phyloP scores from a whole-genome alignment of 92 coral and sea anemone species.

The Anthopleura xanthogrammica region DNA sequence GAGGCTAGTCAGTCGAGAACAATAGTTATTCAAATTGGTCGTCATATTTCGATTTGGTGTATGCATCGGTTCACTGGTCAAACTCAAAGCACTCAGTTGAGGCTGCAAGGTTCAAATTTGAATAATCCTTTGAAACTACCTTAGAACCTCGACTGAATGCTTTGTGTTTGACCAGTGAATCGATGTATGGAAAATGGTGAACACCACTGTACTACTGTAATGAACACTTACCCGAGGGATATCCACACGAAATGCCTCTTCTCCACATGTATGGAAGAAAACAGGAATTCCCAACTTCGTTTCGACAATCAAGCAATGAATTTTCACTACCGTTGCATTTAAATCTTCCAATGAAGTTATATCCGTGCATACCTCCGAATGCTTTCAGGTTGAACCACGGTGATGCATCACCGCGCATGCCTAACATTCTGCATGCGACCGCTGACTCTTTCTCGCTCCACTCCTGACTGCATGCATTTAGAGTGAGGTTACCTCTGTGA shows the following conservation, averaged over 20 bases:
- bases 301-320: not conserved
- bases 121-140: too few relatives aligned
- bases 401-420: not conserved
- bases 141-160: too few relatives aligned
- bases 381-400: not conserved
- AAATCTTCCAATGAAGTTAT: not conserved
- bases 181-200: not conserved
- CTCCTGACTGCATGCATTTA: not conserved
- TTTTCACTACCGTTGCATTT: not conserved
- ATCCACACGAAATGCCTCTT: not conserved
- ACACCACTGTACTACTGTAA: not conserved
- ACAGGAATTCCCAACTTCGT: not conserved
- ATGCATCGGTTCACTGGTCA: too few relatives aligned
- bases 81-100: too few relatives aligned
- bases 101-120: too few relatives aligned
- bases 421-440: not conserved
- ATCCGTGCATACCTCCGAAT: not conserved
- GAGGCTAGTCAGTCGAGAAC: too few relatives aligned
- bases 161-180: too few relatives aligned
- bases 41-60: too few relatives aligned
- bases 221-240: not conserved
- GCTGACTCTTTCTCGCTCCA: not conserved
- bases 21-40: too few relatives aligned
- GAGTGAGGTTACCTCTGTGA: not conserved
- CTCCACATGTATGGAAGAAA: not conserved